These are phyloP conservation scores for Sandelia bainsii DNA, from an alignment of 2,797 vertebrate genomes.

Conservation along the genomic window DNA sequence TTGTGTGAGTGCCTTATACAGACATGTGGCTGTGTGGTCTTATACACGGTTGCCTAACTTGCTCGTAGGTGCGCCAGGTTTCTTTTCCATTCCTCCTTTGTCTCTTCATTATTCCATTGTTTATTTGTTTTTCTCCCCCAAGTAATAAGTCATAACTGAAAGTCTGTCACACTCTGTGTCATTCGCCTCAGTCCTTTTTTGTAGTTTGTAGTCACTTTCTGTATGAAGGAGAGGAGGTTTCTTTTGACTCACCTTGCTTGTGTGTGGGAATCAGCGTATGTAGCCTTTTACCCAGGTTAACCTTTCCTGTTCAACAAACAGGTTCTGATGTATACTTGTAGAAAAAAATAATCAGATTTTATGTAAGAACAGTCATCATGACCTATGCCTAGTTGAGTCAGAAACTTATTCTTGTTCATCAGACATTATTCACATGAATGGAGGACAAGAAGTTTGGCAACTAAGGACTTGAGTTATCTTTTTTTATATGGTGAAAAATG, in stretches of 20 bases:
- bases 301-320: conserved; percentile 1
- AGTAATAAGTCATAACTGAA: conserved; percentile 58
- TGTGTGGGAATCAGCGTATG: conserved; percentile 18
- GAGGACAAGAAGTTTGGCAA: not conserved
- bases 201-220: conserved; percentile 39
- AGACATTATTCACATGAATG: not conserved
- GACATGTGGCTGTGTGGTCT: conserved; percentile 56
- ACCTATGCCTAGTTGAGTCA: not conserved
- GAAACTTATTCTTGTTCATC: not conserved
- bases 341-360: not conserved
- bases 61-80: conserved; percentile 48
- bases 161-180: conserved; percentile 42
- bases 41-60: conserved; percentile 26
- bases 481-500: not conserved
- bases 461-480: no score
- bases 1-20: conserved; percentile 29
- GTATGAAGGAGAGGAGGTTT: conserved; percentile 9
- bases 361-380: not conserved
- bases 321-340: conserved; percentile 11
- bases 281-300: conserved; percentile 1
- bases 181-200: conserved; percentile 42
- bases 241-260: conserved; percentile 54
- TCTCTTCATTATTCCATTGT: conserved; percentile 46
- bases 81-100: conserved; percentile 41
- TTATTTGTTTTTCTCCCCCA: conserved; percentile 58